Evolutionary conservation across 2,797 vertebrate species (phyloP).

Genomic region (Cuniculus paca): DNA sequence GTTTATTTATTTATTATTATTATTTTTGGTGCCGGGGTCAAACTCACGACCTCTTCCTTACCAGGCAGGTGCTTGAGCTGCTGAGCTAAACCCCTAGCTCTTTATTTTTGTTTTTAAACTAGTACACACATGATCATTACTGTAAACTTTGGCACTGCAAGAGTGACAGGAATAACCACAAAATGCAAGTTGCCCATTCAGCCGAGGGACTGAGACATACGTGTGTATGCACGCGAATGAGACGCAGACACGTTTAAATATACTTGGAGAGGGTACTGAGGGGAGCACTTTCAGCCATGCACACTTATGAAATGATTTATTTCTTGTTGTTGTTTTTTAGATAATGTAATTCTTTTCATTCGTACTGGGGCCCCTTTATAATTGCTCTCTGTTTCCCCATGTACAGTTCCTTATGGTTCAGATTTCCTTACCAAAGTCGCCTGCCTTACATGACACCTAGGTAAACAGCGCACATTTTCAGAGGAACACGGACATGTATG

Average conservation of each 20-base stretch:
- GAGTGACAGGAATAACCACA: neutral
- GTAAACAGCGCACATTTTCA: neutral
- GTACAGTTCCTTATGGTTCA: neutral
- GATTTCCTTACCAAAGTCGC: neutral
- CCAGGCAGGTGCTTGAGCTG: too few species aligned
- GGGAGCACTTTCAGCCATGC: neutral
- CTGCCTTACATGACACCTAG: neutral
- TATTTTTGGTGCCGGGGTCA: too few species aligned
- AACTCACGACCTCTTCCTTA: too few species aligned
- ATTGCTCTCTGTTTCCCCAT: neutral
- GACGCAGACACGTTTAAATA: neutral
- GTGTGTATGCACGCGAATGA: neutral
- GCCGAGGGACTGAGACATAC: neutral
- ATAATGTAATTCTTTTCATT: slow-evolving; percentile 2
- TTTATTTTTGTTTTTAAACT: slow-evolving; percentile 25
- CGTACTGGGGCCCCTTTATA: neutral
- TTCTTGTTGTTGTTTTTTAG: neutral
- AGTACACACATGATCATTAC: neutral
- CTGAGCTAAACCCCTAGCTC: too few species aligned
- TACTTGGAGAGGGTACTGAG: too few species aligned
- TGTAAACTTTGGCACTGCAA: neutral
- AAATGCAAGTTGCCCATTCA: neutral
- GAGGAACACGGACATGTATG: neutral
- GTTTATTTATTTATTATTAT: too few species aligned
- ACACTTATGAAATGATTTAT: neutral